Percentiles rank a stretch among this genome's conserved stretches.
Evolutionary conservation across 53 echinoderm and acorn worm species (phyloP).

Genomic region (Paelopatides confundens): DNA sequence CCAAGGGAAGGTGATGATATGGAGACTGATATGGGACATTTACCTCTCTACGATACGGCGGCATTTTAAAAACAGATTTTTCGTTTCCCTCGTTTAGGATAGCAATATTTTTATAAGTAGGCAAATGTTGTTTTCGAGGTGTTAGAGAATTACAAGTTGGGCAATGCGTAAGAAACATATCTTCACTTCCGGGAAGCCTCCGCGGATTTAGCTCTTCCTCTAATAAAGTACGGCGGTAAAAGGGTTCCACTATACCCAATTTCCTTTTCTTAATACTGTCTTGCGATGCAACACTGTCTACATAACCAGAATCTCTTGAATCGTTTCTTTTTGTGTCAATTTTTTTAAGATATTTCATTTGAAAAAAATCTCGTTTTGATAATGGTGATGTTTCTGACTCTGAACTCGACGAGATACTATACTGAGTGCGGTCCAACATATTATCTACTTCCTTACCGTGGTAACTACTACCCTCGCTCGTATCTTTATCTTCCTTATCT

Average conservation of each 20-base stretch:
- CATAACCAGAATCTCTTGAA: constrained; percentile 36
- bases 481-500: neutral
- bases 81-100: neutral
- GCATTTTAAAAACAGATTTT: neutral
- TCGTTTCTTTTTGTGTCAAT: constrained; percentile 17
- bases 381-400: constrained; percentile 6
- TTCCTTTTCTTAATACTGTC: constrained; percentile 47
- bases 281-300: constrained; percentile 26
- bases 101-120: neutral
- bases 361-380: neutral
- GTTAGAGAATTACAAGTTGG: constrained; percentile 14
- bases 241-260: constrained; percentile 40
- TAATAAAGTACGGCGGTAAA: neutral
- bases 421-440: neutral
- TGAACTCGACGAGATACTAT: neutral
- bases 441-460: neutral
- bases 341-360: neutral
- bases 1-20: neutral
- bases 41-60: neutral
- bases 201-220: neutral
- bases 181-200: neutral
- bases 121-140: neutral
- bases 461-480: constrained; percentile 15
- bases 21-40: neutral
- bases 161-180: neutral